Conservation (phyloP, 2,797 vertebrate species). For the Eulemur mongoz region DNA sequence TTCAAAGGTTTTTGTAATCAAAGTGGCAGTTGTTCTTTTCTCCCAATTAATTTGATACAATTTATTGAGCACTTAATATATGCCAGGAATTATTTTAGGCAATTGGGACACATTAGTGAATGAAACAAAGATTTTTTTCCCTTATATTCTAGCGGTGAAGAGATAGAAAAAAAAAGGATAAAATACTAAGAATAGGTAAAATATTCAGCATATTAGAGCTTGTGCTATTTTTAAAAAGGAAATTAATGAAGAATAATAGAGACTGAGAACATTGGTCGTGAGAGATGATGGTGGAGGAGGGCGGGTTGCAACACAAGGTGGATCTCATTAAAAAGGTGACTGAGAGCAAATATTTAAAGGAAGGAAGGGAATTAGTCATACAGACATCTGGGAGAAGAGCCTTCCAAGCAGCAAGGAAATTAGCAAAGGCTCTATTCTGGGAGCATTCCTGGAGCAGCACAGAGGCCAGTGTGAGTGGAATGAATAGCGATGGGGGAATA, state of each 20-base stretch:
- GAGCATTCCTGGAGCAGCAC: background rate
- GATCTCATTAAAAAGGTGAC: background rate
- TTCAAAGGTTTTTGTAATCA: background rate
- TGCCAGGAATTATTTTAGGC: background rate
- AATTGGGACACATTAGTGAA: background rate
- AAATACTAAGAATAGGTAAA: background rate
- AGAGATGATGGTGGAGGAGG: background rate
- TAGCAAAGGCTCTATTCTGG: background rate
- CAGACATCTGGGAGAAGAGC: background rate
- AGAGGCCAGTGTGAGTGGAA: background rate
- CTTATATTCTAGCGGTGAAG: background rate
- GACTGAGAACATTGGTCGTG: background rate
- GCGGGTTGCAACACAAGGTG: background rate
- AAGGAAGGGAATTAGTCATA: background rate
- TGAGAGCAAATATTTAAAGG: slow-evolving; percentile 22
- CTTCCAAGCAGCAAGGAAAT: background rate
- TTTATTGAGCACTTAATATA: background rate
- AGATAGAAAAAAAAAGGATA: background rate
- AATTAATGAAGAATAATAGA: background rate
- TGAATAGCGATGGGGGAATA: background rate
- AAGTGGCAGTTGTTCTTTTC: background rate
- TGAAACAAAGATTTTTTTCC: background rate
- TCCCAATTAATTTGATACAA: background rate
- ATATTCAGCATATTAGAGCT: background rate
- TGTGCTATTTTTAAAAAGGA: background rate